These are phyloP conservation scores for Dallia pectoralis DNA, from an alignment of 2,797 vertebrate genomes.

Conservation along the genomic window DNA sequence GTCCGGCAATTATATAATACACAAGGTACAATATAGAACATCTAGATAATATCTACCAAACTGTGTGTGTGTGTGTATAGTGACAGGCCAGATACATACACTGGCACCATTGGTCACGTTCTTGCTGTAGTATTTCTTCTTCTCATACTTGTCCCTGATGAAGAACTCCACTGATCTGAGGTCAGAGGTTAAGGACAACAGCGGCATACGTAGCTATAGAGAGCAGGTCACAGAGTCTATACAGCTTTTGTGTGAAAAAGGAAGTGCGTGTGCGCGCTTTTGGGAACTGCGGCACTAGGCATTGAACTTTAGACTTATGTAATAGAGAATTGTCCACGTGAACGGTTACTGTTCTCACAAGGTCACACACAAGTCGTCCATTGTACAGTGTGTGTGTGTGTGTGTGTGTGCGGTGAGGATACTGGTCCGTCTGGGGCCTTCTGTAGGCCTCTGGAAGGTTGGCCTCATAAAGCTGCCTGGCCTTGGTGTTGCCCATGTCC, in stretches of 20 bases:
- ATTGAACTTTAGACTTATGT: no score
- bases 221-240: not conserved
- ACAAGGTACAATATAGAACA: not conserved
- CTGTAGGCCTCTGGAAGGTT: slow-evolving; percentile 94
- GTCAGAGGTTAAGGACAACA: slow-evolving; percentile 27
- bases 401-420: slow-evolving; percentile 75
- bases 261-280: not conserved
- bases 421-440: slow-evolving; percentile 98
- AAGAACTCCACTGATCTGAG: slow-evolving; percentile 95
- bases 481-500: slow-evolving; percentile 94
- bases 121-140: slow-evolving; percentile 95
- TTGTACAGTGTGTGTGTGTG: not conserved
- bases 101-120: slow-evolving; percentile 81
- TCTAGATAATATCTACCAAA: not conserved
- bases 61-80: not conserved
- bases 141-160: slow-evolving; percentile 97
- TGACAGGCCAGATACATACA: slow-evolving; percentile 48
- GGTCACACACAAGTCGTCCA: no score
- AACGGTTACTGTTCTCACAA: no score
- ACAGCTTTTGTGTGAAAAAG: no score
- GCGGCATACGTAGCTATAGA: not conserved
- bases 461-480: slow-evolving; percentile 88
- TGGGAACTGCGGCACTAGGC: not conserved
- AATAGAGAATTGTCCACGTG: no score
- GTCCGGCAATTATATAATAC: not conserved